Evolutionary conservation across 2,113 vertebrate genomes (phyloP).

Genomic region (Pluvianellus socialis): DNA sequence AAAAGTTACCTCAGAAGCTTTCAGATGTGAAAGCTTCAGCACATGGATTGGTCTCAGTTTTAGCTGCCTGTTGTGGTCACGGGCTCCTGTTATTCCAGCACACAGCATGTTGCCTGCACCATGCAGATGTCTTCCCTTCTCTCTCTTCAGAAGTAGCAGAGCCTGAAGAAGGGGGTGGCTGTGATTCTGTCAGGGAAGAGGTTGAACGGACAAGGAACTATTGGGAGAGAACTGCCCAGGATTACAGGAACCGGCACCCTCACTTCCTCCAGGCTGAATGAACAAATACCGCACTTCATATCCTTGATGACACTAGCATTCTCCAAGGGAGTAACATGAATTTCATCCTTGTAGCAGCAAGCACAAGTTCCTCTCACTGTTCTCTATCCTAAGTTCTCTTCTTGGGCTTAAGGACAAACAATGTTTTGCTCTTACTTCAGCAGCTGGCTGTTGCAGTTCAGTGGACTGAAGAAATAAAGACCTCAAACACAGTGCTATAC

Average conservation of each 20-base stretch:
- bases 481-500: background rate
- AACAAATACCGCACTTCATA: background rate
- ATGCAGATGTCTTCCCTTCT: background rate
- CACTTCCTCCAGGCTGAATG: background rate
- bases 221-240: background rate
- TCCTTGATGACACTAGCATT: background rate
- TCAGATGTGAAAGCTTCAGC: background rate
- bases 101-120: background rate
- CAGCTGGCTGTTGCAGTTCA: conserved; percentile 10
- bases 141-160: background rate
- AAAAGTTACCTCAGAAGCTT: background rate
- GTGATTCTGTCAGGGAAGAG: background rate
- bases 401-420: background rate
- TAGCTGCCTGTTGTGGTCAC: background rate
- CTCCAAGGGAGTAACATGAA: background rate
- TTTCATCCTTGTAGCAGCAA: background rate
- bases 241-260: background rate
- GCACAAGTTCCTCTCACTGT: background rate
- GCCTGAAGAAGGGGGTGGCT: background rate
- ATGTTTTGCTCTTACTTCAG: background rate
- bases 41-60: background rate
- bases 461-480: background rate
- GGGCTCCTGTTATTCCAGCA: background rate
- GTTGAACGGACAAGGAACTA: background rate
- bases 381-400: background rate